Conservation (phyloP, 2,113 vertebrate genomes). For the Mixornis gularis region DNA sequence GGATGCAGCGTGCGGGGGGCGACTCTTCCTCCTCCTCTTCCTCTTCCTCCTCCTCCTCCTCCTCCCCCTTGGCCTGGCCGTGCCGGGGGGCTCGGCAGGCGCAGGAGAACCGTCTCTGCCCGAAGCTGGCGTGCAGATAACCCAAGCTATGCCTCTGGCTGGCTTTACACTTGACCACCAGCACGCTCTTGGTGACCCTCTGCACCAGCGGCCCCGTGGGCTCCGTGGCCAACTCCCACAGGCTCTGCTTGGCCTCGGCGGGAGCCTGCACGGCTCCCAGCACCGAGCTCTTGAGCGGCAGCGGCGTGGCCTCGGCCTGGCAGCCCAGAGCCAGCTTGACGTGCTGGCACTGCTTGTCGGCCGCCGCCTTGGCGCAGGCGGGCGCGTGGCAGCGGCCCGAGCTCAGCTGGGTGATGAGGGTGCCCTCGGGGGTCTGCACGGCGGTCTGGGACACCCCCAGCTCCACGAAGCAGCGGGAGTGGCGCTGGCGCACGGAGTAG, state of each 20-base stretch:
- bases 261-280: constrained; percentile 74
- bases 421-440: constrained; percentile 79
- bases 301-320: constrained; percentile 75
- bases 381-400: constrained; percentile 79
- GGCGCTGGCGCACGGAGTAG: constrained; percentile 81
- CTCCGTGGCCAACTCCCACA: constrained; percentile 86
- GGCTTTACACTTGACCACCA: constrained; percentile 86
- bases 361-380: not conserved
- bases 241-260: constrained; percentile 74
- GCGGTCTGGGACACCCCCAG: constrained; percentile 81
- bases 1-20: constrained; percentile 73
- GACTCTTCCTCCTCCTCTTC: not conserved
- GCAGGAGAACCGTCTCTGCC: constrained; percentile 72
- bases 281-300: constrained; percentile 84
- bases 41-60: not conserved
- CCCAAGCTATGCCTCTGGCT: constrained; percentile 80
- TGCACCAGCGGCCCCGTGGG: constrained; percentile 88
- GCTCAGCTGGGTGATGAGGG: constrained; percentile 81
- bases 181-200: constrained; percentile 70
- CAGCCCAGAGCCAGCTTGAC: constrained; percentile 84
- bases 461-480: constrained; percentile 84
- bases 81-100: constrained; percentile 29
- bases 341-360: constrained; percentile 80
- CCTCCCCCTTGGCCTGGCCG: not conserved
- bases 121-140: constrained; percentile 83